Conservation (phyloP, 2,888 invertebrate genomes). For the Artemia sinica region DNA sequence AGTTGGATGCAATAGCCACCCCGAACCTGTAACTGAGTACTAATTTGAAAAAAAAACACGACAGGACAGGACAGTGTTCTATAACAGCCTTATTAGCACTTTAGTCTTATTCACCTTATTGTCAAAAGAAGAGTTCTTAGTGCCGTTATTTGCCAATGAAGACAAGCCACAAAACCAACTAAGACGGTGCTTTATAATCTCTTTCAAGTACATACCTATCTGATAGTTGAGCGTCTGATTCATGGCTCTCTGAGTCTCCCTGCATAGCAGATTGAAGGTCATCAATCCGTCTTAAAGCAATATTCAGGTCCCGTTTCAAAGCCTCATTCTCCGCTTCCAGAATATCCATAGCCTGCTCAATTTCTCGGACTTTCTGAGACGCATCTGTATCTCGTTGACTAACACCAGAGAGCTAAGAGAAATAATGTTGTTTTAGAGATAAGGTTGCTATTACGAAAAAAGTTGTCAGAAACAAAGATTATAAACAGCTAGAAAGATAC, state of each 20-base stretch:
- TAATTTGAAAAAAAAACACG: too few species aligned
- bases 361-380: conserved; percentile 25
- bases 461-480: too few species aligned
- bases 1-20: too few species aligned
- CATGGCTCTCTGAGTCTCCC: conserved; percentile 40
- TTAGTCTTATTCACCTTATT: too few species aligned
- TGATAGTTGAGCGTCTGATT: conserved; percentile 26
- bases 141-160: too few species aligned
- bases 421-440: background rate
- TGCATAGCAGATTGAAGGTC: conserved; percentile 84
- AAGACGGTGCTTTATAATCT: background rate
- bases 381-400: conserved; percentile 21
- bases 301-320: conserved; percentile 48
- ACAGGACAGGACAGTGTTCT: too few species aligned
- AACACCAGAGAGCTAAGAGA: conserved; percentile 10
- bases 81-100: too few species aligned
- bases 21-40: too few species aligned
- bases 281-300: conserved; percentile 72
- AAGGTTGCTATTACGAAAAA: too few species aligned
- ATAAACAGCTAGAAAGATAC: too few species aligned
- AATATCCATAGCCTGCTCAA: conserved; percentile 29
- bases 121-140: too few species aligned
- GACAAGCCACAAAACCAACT: too few species aligned
- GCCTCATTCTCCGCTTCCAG: conserved; percentile 33
- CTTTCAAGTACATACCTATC: conserved; percentile 23